Percentiles rank a stretch among this genome's conserved stretches.
Evolutionary conservation across 1,140 invertebrate genomes (phyloP).

Genomic region (Epicauta chinensis): DNA sequence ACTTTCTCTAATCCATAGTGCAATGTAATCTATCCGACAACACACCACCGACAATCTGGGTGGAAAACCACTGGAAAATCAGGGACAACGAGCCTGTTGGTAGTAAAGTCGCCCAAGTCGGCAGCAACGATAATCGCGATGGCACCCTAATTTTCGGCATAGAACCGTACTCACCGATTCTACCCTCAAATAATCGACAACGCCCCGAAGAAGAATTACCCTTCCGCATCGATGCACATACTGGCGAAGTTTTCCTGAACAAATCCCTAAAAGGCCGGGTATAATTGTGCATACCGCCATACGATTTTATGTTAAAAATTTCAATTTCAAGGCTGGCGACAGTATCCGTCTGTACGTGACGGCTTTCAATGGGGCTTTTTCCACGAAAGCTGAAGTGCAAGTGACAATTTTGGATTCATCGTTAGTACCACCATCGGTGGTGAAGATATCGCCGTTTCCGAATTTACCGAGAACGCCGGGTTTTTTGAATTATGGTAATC

Average conservation of each 20-base stretch:
- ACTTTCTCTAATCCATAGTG: conserved; percentile 15
- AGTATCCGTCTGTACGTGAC: conserved; percentile 65
- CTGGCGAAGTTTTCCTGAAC: conserved; percentile 63
- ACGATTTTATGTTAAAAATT: not conserved
- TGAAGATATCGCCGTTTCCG: conserved; percentile 20
- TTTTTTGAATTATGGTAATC: too few relatives aligned
- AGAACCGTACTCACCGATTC: conserved; percentile 44
- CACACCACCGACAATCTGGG: conserved; percentile 41
- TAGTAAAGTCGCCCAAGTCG: conserved; percentile 49
- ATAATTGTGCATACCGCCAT: conserved; percentile 27
- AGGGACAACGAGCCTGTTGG: conserved; percentile 58
- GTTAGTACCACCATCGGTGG: conserved; percentile 13
- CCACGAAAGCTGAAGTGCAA: conserved; percentile 64
- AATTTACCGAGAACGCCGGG: too few relatives aligned
- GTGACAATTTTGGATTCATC: conserved; percentile 51
- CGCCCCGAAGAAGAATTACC: conserved; percentile 44
- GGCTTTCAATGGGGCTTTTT: conserved; percentile 58
- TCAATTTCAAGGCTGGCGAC: conserved; percentile 53
- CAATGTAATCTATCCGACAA: conserved; percentile 25
- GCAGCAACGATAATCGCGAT: conserved; percentile 52
- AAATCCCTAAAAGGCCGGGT: conserved; percentile 61
- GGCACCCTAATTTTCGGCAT: conserved; percentile 57
- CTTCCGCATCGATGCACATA: conserved; percentile 62
- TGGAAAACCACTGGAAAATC: conserved; percentile 62
- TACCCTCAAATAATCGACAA: conserved; percentile 26